phyloP scores from a whole-genome alignment of 2,888 invertebrate genomes.

The Hypsopygia costalis region DNA sequence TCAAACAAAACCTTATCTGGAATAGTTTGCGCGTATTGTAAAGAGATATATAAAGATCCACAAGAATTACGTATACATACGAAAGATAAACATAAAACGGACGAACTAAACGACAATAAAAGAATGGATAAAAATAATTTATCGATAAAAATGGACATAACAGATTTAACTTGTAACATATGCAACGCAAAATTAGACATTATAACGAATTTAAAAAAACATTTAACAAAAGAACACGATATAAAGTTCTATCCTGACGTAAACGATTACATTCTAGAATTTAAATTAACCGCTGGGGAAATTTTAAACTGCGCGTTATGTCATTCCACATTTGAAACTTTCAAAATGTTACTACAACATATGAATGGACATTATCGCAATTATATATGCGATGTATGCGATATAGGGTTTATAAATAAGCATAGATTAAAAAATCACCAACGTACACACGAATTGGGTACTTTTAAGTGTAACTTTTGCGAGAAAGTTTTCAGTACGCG shows the following conservation, averaged over 20 bases:
- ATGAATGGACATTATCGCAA: conserved; percentile 71
- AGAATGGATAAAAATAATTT: conserved; percentile 53
- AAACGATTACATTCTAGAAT: conserved; percentile 59
- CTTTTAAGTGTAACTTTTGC: conserved; percentile 56
- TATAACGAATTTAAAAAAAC: conserved; percentile 46
- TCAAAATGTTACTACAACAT: conserved; percentile 63
- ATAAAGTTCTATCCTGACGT: conserved; percentile 54
- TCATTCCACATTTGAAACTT: conserved; percentile 56
- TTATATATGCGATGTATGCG: conserved; percentile 61
- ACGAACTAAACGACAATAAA: conserved; percentile 39
- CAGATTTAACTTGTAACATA: conserved; percentile 50
- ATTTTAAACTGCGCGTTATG: conserved; percentile 58
- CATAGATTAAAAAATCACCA: conserved; percentile 58
- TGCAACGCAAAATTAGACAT: conserved; percentile 36
- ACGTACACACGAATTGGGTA: conserved; percentile 53
- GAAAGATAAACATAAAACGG: conserved; percentile 32
- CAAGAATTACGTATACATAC: conserved; percentile 41
- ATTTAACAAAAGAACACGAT: conserved; percentile 47
- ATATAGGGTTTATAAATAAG: conserved; percentile 60
- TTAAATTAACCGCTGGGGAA: conserved; percentile 47
- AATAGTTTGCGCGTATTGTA: conserved; percentile 58
- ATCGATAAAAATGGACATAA: conserved; percentile 64
- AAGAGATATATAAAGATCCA: conserved; percentile 36
- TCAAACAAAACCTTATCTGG: conserved; percentile 57
- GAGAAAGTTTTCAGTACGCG: conserved; percentile 58